Evolutionary conservation across 2,888 invertebrate species (phyloP), one percentile per base, ranked within the genome.

Genomic region (Spodoptera exigua): DNA sequence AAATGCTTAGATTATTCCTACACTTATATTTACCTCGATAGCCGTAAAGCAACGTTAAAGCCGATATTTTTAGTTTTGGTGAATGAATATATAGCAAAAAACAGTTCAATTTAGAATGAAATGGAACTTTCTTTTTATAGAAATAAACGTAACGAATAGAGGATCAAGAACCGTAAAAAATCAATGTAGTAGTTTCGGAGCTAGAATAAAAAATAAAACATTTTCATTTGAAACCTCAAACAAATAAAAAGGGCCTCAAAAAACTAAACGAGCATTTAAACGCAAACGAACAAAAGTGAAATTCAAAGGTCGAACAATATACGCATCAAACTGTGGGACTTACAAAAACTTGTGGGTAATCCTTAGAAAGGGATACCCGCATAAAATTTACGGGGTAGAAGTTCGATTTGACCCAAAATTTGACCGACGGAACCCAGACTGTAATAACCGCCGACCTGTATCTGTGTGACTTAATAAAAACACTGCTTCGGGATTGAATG

Each of bases 381-480:
- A 77, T 78, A 78, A 79, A 75, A 77, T 77, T 74, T 78, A 70
- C 51, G 47, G 47, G 32, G 55, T 59, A 64, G 44, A 61, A 77
- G 62, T 84, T 83, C 83, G 81, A 86, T 85, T 82, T 79, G 82
- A 85, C 82, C 86, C 83, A 79, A 84, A 87, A 88, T 89, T 88
- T 88, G 87, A 86, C 86, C 76, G 70, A 78, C 76, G 76, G 81
- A 81, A 61, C 81, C 78, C 82, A 4, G 43, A 68, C 73, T 70
- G 86, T 85, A 86, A 89, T 87, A 88, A 87, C 82, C 81, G 78
- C 73, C 81, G 73, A 63, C 80, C 82, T 83, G 86, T 86, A 85
- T 86, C 77, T 82, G 9, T 27, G 83, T 59, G 86, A 87, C 85
- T 89, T 84, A 87, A 89, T 90, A 90, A 89, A 89, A 88, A 75